These are phyloP conservation scores for Aspidiotus destructor DNA, from an alignment of 2,888 invertebrate species.

Conservation along the genomic window DNA sequence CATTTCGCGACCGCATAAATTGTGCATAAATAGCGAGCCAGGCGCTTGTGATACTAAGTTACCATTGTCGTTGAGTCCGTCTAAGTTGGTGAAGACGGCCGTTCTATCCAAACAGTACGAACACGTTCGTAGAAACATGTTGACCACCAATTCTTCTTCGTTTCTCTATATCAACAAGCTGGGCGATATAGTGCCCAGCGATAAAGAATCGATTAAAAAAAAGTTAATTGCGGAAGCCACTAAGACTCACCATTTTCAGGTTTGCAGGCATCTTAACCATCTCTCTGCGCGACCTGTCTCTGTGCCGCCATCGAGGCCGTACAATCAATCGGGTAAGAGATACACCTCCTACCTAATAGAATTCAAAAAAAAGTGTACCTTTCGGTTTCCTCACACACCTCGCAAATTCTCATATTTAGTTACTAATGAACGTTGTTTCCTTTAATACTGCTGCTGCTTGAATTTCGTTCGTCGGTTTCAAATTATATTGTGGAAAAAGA, in stretches of 20 bases:
- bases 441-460: conserved; percentile 31
- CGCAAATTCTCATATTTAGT: conserved; percentile 3
- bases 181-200: conserved; percentile 30
- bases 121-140: conserved; percentile 20
- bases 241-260: conserved; percentile 44
- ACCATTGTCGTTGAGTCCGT: conserved; percentile 41
- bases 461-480: conserved; percentile 15
- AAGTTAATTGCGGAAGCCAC: conserved; percentile 44
- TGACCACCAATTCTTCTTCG: conserved; percentile 10
- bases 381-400: conserved; percentile 17
- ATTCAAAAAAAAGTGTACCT: conserved; percentile 19
- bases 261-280: conserved; percentile 42
- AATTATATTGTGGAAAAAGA: too few species aligned
- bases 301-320: conserved; percentile 38
- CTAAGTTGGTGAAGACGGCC: conserved; percentile 55
- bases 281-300: conserved; percentile 40
- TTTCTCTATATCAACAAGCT: conserved; percentile 12
- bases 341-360: conserved; percentile 29
- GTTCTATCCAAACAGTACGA: conserved; percentile 31
- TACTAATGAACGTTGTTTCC: conserved; percentile 12
- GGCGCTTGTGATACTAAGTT: background rate
- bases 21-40: background rate
- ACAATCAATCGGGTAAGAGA: conserved; percentile 35
- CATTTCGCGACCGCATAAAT: background rate
- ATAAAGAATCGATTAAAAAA: conserved; percentile 44